These are phyloP conservation scores for Drosophila oshimai DNA, from an alignment of 1,140 invertebrate species.

Conservation along the genomic window DNA sequence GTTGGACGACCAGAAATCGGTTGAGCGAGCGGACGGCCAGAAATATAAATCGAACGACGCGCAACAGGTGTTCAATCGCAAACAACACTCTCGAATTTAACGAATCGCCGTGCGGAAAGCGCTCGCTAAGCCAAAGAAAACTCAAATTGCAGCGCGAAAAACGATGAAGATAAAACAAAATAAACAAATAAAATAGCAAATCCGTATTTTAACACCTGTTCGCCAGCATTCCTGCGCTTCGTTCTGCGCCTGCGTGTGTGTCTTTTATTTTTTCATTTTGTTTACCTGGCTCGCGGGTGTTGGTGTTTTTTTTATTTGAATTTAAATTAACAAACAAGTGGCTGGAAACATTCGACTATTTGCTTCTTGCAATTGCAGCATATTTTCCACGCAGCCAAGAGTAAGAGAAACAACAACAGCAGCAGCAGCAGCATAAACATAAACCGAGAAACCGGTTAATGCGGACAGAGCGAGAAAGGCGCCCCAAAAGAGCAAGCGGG, in stretches of 20 bases:
- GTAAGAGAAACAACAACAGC: conserved; percentile 20
- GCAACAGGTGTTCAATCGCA: conserved; percentile 31
- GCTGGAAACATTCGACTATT: conserved; percentile 43
- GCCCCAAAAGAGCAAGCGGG: conserved; percentile 25
- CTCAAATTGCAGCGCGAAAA: conserved; percentile 32
- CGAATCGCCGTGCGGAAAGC: conserved; percentile 18
- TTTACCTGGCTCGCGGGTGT: conserved; percentile 2
- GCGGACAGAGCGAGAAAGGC: conserved; percentile 39
- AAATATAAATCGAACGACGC: neutral
- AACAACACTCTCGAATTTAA: conserved; percentile 12
- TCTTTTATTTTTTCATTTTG: neutral
- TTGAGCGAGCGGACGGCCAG: too few relatives aligned
- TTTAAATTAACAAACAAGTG: conserved; percentile 14
- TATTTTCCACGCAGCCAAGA: conserved; percentile 37
- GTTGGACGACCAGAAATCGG: too few relatives aligned
- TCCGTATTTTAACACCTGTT: conserved; percentile 50
- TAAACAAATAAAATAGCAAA: neutral
- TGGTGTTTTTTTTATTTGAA: conserved; percentile 7
- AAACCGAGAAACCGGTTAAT: conserved; percentile 61
- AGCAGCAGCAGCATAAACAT: conserved; percentile 49
- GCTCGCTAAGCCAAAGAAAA: conserved; percentile 19
- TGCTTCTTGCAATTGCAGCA: conserved; percentile 52
- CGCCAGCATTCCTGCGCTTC: conserved; percentile 42
- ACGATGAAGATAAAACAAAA: conserved; percentile 21
- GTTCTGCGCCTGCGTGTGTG: conserved; percentile 1